Evolutionary conservation across 2,888 invertebrate species (phyloP).

Genomic region (Pterobdella sp.): DNA sequence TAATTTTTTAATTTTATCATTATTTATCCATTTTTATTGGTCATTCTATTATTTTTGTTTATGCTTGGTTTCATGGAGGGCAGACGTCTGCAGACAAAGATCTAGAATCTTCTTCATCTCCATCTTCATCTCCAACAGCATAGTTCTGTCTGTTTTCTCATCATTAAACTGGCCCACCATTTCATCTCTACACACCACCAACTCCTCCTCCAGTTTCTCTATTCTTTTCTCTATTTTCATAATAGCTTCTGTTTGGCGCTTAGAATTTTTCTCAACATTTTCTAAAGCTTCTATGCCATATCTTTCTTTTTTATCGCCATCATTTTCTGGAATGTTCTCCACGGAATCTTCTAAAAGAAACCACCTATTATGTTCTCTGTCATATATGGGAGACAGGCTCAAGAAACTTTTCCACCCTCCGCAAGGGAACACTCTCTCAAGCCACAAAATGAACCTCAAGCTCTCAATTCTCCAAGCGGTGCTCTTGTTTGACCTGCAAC

Average conservation of each 20-base stretch:
- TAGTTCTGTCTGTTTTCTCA: constrained; percentile 6
- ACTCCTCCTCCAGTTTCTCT: background rate
- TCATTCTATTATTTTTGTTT: background rate
- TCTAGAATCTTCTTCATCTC: constrained; percentile 28
- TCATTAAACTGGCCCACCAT: background rate
- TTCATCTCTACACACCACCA: background rate
- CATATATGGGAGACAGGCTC: constrained; percentile 8
- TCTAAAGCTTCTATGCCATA: background rate
- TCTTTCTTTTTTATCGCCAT: background rate
- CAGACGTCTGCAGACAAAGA: constrained; percentile 16
- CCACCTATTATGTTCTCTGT: constrained; percentile 30
- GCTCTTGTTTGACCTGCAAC: constrained; percentile 17
- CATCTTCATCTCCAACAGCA: constrained; percentile 25
- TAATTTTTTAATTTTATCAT: background rate
- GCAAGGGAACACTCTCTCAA: constrained; percentile 27
- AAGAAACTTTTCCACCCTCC: background rate
- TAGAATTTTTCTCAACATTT: background rate
- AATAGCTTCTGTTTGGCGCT: background rate
- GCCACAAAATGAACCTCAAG: constrained; percentile 31
- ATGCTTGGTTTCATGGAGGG: constrained; percentile 3
- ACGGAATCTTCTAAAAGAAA: constrained; percentile 19
- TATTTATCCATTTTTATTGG: background rate
- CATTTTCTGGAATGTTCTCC: background rate
- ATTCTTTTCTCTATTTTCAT: background rate
- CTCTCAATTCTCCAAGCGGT: constrained; percentile 32